Evolutionary conservation across 2,888 invertebrate genomes (phyloP).

Genomic region (Pardosa pseudoannulata): DNA sequence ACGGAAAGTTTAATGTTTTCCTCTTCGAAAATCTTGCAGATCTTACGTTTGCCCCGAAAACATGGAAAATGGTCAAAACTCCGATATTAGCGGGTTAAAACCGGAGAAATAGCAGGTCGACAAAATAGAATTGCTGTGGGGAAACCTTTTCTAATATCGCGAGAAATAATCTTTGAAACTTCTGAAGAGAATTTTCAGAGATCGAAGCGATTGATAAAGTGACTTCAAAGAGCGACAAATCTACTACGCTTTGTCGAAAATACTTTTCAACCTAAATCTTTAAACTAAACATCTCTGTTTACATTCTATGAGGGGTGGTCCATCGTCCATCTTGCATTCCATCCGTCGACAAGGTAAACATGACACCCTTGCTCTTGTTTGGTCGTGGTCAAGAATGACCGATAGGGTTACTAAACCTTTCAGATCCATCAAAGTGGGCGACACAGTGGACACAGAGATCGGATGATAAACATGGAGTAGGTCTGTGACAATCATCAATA

Average conservation of each 20-base stretch:
- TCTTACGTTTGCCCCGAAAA: too few species aligned
- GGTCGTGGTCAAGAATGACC: constrained; percentile 3
- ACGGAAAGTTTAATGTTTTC: too few species aligned
- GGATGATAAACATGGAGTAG: too few species aligned
- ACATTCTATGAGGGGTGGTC: not conserved
- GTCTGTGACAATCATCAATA: not conserved
- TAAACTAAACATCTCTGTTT: constrained; percentile 9
- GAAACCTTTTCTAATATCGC: too few species aligned
- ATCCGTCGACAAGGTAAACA: not conserved
- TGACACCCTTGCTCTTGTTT: not conserved
- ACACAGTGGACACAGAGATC: not conserved
- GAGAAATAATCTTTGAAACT: too few species aligned
- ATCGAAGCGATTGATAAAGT: not conserved
- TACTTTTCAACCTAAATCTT: not conserved
- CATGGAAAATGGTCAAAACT: too few species aligned
- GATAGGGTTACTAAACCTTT: not conserved
- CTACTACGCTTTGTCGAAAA: not conserved
- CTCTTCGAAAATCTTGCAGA: too few species aligned
- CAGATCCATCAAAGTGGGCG: not conserved
- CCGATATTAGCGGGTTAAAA: too few species aligned
- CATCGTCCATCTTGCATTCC: not conserved
- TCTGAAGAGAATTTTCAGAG: not conserved
- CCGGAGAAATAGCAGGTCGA: too few species aligned
- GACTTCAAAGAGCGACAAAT: not conserved
- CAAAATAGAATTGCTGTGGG: too few species aligned